These are phyloP conservation scores for Spodoptera exigua DNA, from an alignment of 2,888 invertebrate genomes.

Conservation along the genomic window DNA sequence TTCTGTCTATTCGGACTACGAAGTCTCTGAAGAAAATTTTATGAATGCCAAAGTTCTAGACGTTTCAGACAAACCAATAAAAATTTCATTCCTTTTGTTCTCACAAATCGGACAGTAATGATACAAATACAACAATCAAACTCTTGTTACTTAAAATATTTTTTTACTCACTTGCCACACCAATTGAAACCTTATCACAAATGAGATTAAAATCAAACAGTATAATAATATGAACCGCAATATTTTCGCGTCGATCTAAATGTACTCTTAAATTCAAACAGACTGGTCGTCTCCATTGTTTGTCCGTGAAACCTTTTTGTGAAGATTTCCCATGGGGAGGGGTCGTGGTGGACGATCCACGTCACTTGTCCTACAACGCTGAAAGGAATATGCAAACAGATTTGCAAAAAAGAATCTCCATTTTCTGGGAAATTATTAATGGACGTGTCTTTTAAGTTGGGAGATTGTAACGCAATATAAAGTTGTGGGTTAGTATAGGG, in stretches of 20 bases:
- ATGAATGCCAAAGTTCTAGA: slow-evolving; percentile 56
- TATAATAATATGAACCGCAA: slow-evolving; percentile 33
- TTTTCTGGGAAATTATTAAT: slow-evolving; percentile 64
- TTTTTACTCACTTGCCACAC: not conserved
- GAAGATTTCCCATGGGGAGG: slow-evolving; percentile 82
- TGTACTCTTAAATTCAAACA: slow-evolving; percentile 69
- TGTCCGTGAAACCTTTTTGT: slow-evolving; percentile 81
- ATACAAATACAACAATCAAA: not conserved
- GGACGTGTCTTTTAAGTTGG: slow-evolving; percentile 35
- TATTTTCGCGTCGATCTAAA: slow-evolving; percentile 51
- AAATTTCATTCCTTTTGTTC: too few relatives aligned
- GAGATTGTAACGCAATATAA: slow-evolving; percentile 25
- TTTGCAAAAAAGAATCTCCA: slow-evolving; percentile 67
- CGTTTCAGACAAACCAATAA: slow-evolving; percentile 52
- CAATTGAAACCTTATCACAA: slow-evolving; percentile 26
- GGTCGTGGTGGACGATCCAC: slow-evolving; percentile 68
- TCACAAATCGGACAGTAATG: too few relatives aligned
- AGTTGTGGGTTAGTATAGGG: slow-evolving; percentile 18
- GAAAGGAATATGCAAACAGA: slow-evolving; percentile 79
- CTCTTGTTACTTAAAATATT: slow-evolving; percentile 17
- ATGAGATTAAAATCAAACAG: slow-evolving; percentile 55
- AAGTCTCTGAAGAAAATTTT: slow-evolving; percentile 58
- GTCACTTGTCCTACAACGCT: slow-evolving; percentile 75
- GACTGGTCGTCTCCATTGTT: slow-evolving; percentile 75
- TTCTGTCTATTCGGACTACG: slow-evolving; percentile 71